Conservation (phyloP, 2,888 invertebrate genomes). For the Melikaiella ostensackeni region DNA sequence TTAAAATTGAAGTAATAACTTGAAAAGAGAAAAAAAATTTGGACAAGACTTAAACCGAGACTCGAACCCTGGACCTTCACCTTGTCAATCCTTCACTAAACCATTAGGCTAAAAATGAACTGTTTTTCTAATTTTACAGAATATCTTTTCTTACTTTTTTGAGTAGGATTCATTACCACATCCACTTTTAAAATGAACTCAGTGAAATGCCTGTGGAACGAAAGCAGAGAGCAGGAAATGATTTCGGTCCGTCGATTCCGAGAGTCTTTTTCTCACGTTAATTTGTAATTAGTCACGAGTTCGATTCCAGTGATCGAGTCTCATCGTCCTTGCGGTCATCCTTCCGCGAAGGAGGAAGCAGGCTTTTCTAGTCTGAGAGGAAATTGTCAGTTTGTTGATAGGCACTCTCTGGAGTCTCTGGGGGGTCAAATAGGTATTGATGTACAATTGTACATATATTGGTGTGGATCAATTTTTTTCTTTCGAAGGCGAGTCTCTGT, state of each 20-base stretch:
- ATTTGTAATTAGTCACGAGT: too few relatives aligned
- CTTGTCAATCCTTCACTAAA: neutral
- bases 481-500: slow-evolving; percentile 54
- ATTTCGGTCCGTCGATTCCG: too few relatives aligned
- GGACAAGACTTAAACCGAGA: too few relatives aligned
- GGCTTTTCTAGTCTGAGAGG: neutral
- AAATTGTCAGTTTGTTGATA: slow-evolving; percentile 9
- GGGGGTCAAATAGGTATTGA: neutral
- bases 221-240: too few relatives aligned
- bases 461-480: slow-evolving; percentile 37
- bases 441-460: slow-evolving; percentile 7
- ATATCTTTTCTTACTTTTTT: too few relatives aligned
- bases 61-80: neutral
- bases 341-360: slow-evolving; percentile 24
- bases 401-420: neutral
- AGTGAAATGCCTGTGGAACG: too few relatives aligned
- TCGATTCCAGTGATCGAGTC: neutral
- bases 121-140: too few relatives aligned
- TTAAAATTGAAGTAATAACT: too few relatives aligned
- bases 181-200: too few relatives aligned
- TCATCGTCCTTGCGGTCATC: neutral
- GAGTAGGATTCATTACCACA: too few relatives aligned
- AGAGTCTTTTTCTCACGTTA: too few relatives aligned
- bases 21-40: neutral
- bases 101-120: neutral